Conservation (phyloP, 2,113 vertebrate species). For the Catharus bicknelli region DNA sequence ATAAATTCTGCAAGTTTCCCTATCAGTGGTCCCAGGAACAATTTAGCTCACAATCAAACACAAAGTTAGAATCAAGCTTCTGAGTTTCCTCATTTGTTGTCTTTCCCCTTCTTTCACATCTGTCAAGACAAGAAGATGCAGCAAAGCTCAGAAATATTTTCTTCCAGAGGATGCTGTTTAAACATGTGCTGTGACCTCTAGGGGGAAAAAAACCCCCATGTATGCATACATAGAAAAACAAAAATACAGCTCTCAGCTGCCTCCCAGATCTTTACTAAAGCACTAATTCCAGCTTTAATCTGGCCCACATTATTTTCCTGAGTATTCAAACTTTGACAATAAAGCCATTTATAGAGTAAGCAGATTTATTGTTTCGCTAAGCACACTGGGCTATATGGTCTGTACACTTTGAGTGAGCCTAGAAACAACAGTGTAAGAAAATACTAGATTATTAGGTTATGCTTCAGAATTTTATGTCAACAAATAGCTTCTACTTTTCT, state of each 20-base stretch:
- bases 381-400: neutral
- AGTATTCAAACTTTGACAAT: constrained; percentile 24
- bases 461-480: constrained; percentile 43
- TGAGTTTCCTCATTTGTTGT: neutral
- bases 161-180: neutral
- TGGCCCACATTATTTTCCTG: constrained; percentile 9
- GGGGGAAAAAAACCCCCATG: neutral
- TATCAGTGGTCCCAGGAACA: neutral
- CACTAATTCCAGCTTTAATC: constrained; percentile 50
- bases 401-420: neutral
- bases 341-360: constrained; percentile 33
- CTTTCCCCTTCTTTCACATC: neutral
- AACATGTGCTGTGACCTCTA: neutral
- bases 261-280: neutral
- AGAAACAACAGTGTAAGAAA: constrained; percentile 34
- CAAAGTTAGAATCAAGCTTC: neutral
- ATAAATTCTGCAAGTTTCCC: neutral
- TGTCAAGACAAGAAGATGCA: neutral
- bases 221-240: neutral
- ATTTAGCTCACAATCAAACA: neutral
- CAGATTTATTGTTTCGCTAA: constrained; percentile 26
- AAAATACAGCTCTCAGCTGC: neutral
- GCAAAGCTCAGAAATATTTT: neutral
- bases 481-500: constrained; percentile 28
- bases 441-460: constrained; percentile 46